Percentiles rank a stretch among this genome's conserved stretches.
Conservation (phyloP, 2,113 vertebrate genomes). For the Poicephalus meyeri region DNA sequence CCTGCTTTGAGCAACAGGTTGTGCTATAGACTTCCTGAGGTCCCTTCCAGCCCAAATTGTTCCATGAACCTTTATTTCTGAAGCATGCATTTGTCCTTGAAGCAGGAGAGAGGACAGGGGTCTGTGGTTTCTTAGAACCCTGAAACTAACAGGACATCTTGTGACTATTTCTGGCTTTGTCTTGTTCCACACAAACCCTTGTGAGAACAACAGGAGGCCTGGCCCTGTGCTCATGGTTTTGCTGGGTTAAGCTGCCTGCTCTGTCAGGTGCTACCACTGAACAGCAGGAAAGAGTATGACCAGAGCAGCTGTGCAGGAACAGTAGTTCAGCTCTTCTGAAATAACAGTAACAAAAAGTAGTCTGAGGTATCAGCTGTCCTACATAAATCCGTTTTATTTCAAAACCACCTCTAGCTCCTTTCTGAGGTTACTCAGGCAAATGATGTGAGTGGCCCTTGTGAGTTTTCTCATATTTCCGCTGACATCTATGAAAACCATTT, state of each 20-base stretch:
- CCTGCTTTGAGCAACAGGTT: background rate
- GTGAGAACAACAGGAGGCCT: background rate
- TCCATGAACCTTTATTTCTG: background rate
- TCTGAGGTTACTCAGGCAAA: background rate
- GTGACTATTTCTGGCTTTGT: background rate
- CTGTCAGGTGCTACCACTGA: background rate
- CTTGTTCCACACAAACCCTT: background rate
- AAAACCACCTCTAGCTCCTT: background rate
- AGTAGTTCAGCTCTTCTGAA: conserved; percentile 14
- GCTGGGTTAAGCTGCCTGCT: background rate
- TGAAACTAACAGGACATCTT: background rate
- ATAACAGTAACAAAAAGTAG: background rate
- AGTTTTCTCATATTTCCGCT: background rate
- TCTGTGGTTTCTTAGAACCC: background rate
- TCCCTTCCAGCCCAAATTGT: background rate
- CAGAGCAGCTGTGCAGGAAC: background rate
- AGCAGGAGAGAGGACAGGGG: background rate
- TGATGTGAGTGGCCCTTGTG: background rate
- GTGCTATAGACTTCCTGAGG: background rate
- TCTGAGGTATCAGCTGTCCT: conserved; percentile 1
- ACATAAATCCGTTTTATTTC: conserved; percentile 38
- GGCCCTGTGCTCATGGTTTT: background rate
- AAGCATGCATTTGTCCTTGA: background rate
- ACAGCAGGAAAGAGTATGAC: background rate
- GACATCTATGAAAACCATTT: background rate